phyloP scores from a whole-genome alignment of 2,797 vertebrate species.

The Pseudochromis fuscus region DNA sequence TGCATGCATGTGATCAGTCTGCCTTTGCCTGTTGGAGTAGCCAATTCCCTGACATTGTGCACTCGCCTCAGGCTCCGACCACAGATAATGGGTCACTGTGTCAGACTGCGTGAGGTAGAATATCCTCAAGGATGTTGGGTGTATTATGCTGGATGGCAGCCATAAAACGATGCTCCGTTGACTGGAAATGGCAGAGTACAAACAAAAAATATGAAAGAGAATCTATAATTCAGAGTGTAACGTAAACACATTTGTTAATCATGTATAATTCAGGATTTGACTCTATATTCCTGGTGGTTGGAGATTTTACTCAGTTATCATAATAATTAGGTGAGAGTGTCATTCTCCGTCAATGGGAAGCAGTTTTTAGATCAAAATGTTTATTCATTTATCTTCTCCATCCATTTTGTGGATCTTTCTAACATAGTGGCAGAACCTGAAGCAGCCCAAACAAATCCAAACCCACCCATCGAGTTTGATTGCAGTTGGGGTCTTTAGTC shows the following conservation, averaged over 20 bases:
- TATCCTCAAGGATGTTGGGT: conserved; percentile 70
- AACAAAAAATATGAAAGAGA: conserved; percentile 27
- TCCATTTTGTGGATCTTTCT: conserved; percentile 44
- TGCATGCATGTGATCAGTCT: conserved; percentile 62
- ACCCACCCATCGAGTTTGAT: conserved; percentile 13
- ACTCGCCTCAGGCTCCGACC: conserved; percentile 73
- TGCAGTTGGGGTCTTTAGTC: conserved; percentile 2
- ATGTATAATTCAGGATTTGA: conserved; percentile 20
- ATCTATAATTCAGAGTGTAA: conserved; percentile 37
- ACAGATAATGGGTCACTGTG: conserved; percentile 85
- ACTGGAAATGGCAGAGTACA: conserved; percentile 21
- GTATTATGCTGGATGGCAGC: conserved; percentile 59
- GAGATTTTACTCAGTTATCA: conserved; percentile 23
- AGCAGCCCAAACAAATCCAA: conserved; percentile 4
- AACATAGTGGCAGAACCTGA: conserved; percentile 15
- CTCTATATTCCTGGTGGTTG: not conserved
- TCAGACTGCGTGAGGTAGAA: conserved; percentile 75
- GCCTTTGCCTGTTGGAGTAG: conserved; percentile 71
- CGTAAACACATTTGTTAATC: conserved; percentile 52
- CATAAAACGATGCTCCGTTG: conserved; percentile 34
- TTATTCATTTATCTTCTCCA: conserved; percentile 50
- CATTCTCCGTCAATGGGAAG: conserved; percentile 13
- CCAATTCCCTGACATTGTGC: conserved; percentile 70
- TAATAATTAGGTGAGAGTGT: conserved; percentile 25
- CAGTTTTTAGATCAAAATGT: conserved; percentile 26